These are phyloP conservation scores for Sebastes matsubarae DNA, from an alignment of 2,797 vertebrate genomes.

Conservation along the genomic window DNA sequence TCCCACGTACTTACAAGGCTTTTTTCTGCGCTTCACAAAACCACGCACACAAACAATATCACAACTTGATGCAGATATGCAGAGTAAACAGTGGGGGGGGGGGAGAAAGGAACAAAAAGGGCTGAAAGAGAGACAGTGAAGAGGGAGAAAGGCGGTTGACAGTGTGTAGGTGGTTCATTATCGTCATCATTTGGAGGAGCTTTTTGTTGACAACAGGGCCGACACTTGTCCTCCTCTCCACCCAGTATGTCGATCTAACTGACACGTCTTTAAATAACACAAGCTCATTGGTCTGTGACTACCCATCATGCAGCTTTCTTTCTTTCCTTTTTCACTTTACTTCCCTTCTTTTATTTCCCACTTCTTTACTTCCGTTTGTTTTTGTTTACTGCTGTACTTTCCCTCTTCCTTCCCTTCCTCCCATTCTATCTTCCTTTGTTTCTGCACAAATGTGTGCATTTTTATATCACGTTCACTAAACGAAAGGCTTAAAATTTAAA, in stretches of 20 bases:
- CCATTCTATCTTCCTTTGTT: not conserved
- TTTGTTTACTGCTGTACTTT: not conserved
- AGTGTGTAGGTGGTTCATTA: slow-evolving; percentile 77
- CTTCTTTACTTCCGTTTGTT: no score
- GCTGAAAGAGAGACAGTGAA: slow-evolving; percentile 47
- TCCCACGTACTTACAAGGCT: slow-evolving; percentile 23
- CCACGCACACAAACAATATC: slow-evolving; percentile 18
- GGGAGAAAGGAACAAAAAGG: slow-evolving; percentile 6
- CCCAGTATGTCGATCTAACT: slow-evolving; percentile 58
- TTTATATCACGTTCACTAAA: not conserved
- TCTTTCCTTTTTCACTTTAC: not conserved
- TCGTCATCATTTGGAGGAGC: slow-evolving; percentile 69
- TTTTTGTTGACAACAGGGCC: slow-evolving; percentile 77
- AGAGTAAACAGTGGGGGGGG: slow-evolving; percentile 18
- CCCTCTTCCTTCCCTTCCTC: no score
- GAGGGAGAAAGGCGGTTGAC: slow-evolving; percentile 58
- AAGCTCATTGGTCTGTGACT: slow-evolving; percentile 25
- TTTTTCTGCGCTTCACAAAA: slow-evolving; percentile 17
- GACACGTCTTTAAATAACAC: slow-evolving; percentile 74
- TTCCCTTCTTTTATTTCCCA: not conserved
- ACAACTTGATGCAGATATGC: slow-evolving; percentile 28
- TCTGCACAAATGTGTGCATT: not conserved
- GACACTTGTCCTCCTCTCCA: slow-evolving; percentile 68
- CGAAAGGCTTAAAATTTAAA: not conserved
- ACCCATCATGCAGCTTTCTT: not conserved